Evolutionary conservation across 2,113 vertebrate genomes (phyloP), one percentile per base, ranked within the genome.

Genomic region (Benitochromis conjunctus): DNA sequence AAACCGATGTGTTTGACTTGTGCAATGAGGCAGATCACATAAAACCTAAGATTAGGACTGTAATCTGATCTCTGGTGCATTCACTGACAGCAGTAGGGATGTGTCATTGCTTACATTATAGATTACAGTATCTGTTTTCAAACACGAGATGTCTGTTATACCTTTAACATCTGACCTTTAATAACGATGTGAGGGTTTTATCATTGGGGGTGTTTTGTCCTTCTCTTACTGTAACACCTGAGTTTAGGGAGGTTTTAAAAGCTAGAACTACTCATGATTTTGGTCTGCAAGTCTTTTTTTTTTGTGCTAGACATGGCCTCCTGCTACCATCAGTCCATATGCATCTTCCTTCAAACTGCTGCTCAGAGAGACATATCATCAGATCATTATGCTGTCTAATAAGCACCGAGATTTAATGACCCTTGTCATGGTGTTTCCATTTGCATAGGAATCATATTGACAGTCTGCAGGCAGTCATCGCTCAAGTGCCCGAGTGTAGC

Each of bases 391-490:
- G 36, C 7, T 77, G 69, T 80, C 64, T 86, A 85, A 89, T 88
- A 88, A 93, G 86, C 64, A 81, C 82, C 2, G 3, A 84, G 76
- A 38, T 85, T 77, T 93, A 94, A 93, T 86, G 91, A 91, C 82
- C 79, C 92, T 34, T 62, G 3, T 82, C 85, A 41, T 3, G 18
- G 29, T 9, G 66, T 80, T 82, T 0, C 43, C 84, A 86, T 93
- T 88, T 85, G 77, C 85, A 81, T 54, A 7, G 46, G 36, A 89
- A 66, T 88, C 79, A 57, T 87, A 91, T 34, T 85, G 91, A 87
- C 84, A 79, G 64, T 85, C 85, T 85, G 85, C 43, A 79, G 12
- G 77, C 54, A 82, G 87, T 76, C 85, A 81, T 57, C 57, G 11
- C 21, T 85, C 56, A 82, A 90, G 57, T 38, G 62, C 36, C 69